Base-by-base conservation (phyloP, 2,113 vertebrate genomes). In the Heloderma charlesbogerti region DNA sequence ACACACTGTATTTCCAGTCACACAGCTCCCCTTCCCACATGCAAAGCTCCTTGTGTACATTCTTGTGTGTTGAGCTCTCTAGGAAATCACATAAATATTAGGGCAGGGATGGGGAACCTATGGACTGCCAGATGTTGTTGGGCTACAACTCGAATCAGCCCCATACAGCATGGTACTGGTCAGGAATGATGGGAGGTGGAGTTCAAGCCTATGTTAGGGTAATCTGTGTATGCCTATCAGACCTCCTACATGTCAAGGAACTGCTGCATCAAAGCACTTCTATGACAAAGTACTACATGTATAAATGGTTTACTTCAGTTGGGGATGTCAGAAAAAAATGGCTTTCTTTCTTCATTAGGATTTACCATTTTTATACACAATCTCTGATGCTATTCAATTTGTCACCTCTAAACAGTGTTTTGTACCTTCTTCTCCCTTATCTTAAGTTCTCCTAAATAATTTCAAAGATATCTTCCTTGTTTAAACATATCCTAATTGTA, bases 241-340 rank as follows among this genome's bases (percentile, higher is more conserved):
- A 69, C 34, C 15, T 81, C 34, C 45, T 54, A 69, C 45, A 29
- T 51, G 45, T 27, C 15, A 37, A 81, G n/a, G 31, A 51, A 67
- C 31, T 60, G 74, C 9, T 79, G 86, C 9, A 80, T 69, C 45
- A 69, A 20, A 48, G 60, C 12, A 51, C 34, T 83, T 84, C 84
- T n/a, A 75, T 93, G 86, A 90, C 25, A 82, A 90, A 92, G 1
- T 4, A 83, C 6, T 93, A 90, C 81, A 92, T 87, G 51, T 71
- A 92, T 2, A 0, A 12, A 34, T 91, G 34, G 0, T 91, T 91
- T 80, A 27, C 69, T 84, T 43, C 89, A 37, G 6, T 22, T 88
- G 88, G 78, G 84, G 90, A 88, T 91, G 87, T 78, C 54, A 87
- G 67, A 85, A 78, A 78, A 95, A 96, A 91, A 34, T 27, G 87